Evolutionary conservation across 2,797 vertebrate genomes (phyloP).

Genomic region (Diglossa cyanea): DNA sequence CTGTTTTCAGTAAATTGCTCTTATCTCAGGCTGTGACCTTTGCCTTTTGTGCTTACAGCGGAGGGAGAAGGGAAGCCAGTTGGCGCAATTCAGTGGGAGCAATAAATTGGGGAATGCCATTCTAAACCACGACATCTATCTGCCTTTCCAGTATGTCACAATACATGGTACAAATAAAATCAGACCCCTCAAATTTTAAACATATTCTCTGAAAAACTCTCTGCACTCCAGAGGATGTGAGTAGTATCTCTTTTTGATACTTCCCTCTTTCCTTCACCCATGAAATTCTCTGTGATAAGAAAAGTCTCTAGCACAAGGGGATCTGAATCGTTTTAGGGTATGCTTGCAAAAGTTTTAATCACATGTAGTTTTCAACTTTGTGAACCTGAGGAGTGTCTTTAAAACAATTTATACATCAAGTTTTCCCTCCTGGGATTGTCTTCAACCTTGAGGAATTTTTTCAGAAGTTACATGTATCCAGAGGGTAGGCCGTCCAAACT

Average conservation of each 20-base stretch:
- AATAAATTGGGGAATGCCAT: neutral
- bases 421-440: neutral
- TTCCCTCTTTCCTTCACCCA: neutral
- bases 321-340: neutral
- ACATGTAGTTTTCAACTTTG: neutral
- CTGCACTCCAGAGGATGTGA: neutral
- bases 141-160: neutral
- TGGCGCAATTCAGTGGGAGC: neutral
- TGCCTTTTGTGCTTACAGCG: neutral
- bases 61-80: accelerated
- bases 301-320: neutral
- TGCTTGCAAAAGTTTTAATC: neutral
- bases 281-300: neutral
- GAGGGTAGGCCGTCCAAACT: neutral
- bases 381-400: neutral
- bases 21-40: neutral
- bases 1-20: neutral
- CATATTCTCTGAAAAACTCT: neutral
- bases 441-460: neutral
- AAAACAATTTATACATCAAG: neutral
- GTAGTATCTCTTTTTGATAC: neutral
- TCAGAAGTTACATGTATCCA: neutral
- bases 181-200: neutral
- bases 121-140: neutral
- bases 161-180: neutral